Percentiles rank a stretch among this genome's conserved stretches.
These are phyloP conservation scores for Vicugna pacos DNA, from an alignment of 2,113 vertebrate genomes.

Conservation along the genomic window DNA sequence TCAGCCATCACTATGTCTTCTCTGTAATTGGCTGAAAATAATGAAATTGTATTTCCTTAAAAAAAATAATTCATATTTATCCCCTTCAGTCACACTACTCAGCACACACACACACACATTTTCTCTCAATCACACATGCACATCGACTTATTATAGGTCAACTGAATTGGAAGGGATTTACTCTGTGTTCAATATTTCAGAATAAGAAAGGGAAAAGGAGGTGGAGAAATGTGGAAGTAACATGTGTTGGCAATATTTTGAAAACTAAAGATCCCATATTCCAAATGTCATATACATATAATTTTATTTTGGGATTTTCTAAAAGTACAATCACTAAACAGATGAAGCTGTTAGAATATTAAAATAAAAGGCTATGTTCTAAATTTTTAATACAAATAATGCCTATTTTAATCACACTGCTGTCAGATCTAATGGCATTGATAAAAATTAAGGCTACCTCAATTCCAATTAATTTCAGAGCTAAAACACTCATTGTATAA, in stretches of 20 bases:
- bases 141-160: background rate
- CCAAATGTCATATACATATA: slow-evolving; percentile 59
- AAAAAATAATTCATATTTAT: background rate
- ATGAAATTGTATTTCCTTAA: background rate
- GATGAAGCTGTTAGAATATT: slow-evolving; percentile 62
- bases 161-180: slow-evolving; percentile 15
- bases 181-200: slow-evolving; percentile 1
- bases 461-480: slow-evolving; percentile 74
- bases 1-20: background rate
- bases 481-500: slow-evolving; percentile 60
- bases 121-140: background rate
- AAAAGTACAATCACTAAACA: slow-evolving; percentile 54
- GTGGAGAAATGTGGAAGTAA: slow-evolving; percentile 2
- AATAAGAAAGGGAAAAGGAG: background rate
- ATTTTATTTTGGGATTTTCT: slow-evolving; percentile 47
- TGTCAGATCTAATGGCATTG: slow-evolving; percentile 31
- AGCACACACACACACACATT: background rate
- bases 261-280: slow-evolving; percentile 64
- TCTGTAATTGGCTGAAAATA: background rate
- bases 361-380: slow-evolving; percentile 64
- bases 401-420: slow-evolving; percentile 25
- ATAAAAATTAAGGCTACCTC: slow-evolving; percentile 51
- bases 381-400: slow-evolving; percentile 55
- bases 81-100: background rate
- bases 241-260: slow-evolving; percentile 52